Evolutionary conservation across 37 sponge, comb jelly and placozoan species (phyloP), one percentile per base, ranked within the genome.

Genomic region (Haliclona indistincta): DNA sequence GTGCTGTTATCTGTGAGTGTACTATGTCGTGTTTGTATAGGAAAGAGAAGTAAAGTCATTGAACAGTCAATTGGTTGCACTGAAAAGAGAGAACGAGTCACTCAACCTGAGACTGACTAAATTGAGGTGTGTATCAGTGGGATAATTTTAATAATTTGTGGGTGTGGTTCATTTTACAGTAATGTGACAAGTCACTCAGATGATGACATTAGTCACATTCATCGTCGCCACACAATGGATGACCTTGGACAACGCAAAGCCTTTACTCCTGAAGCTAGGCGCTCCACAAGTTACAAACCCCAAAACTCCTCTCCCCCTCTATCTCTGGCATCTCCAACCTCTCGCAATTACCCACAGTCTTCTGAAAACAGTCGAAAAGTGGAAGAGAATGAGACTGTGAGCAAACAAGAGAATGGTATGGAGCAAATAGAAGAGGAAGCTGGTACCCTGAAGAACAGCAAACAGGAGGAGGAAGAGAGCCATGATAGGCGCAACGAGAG

Each of bases 21-120:
- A 3, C 4, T 8, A 34, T 6, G 33, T 19, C 17, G 23, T 35
- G 49, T 28, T 70, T 11, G 5, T 41, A 37, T 26, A 60, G 32
- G 62, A 29, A 60, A 69, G 43, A 34, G 42, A 78, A 32, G 13
- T 78, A 1, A 34, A 36, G 28, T 35, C 73, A 6, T 73, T 58
- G 22, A 64, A 47, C 28, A 41, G 44, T 56, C 74, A 82, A 42
- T 26, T 74, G 11, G 54, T 93, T 22, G 90, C 94, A 13, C 67
- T 93, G 73, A 80, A 77, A 80, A 89, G 94, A 56, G 94, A 93
- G 67, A 93, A 82, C 62, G 94, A 93, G 30, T 43, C 72, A 36
- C 73, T 86, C 19, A 40, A 74, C 8, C 25, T 43, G 41, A 77
- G 72, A 55, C 32, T 79, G 7, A 85, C 51, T 66, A 77, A 53